Evolutionary conservation across 2,113 vertebrate species (phyloP), one percentile per base, ranked within the genome.

Genomic region (Apodemus sylvaticus): DNA sequence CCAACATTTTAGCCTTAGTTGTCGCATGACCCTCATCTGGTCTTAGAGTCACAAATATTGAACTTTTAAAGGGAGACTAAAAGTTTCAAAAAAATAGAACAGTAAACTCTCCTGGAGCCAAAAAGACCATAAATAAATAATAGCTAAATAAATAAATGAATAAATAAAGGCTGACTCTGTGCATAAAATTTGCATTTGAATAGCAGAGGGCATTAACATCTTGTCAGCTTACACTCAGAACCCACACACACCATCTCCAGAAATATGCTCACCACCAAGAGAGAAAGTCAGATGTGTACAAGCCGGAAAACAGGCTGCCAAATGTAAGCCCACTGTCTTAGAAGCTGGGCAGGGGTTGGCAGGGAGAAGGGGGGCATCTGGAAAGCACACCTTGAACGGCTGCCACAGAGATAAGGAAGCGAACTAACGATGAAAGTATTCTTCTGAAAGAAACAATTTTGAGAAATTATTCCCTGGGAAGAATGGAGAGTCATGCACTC

Each of bases 331-430:
- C 77, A 45, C 39, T 87, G 62, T 64, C 91, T 86, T 36, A 70
- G 60, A 13, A 7, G 66, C 20, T 73, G 17, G 68, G 20, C 53
- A 55, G 22, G 73, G 66, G 58, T 91, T 70, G 70, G 24, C 68
- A 86, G 76, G n/a, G 29, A 82, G 14, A 88, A 79, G 68, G 22
- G 39, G 20, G 26, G 79, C 42, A 26, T 62, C 66, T 68, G 77
- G 39, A 24, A 5, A 91, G 96, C 89, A 51, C 39, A 78, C 60
- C 31, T 96, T 81, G 39, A 94, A 81, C 87, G 86, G 68, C 89
- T 39, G 9, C 85, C 89, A 24, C 31, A 36, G 48, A 34, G 16
- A 77, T 86, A 76, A 86, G 89, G 94, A 93, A 82, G 94, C 78
- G 48, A 73, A 81, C 62, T 81, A 89, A 66, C 51, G 89, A 64